Evolutionary conservation across 2,797 vertebrate genomes (phyloP), one percentile per base, ranked within the genome.

Genomic region (Tapirus indicus): DNA sequence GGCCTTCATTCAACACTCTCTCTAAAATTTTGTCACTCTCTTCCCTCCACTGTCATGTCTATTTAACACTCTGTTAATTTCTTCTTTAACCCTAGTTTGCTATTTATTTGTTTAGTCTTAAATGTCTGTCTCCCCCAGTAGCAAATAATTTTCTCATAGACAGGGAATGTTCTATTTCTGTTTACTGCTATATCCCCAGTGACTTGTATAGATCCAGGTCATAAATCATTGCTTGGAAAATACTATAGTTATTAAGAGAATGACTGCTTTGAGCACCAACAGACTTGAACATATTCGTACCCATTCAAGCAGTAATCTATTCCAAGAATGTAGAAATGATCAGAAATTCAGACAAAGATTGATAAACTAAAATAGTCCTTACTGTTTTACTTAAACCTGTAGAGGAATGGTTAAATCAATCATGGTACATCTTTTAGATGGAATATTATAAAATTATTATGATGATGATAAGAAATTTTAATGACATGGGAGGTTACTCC

Each of bases 341-440:
- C 27, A 79, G 13, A 90, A 72, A 90, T 74, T 80, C 75, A 79
- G 44, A 89, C 44, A 56, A 74, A 80, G 25, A 29, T 27, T 38
- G 10, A n/a, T 78, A 94, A 72, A 69, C 23, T 62, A 21, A 82
- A 56, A 95, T 78, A 8, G 3, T 72, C 49, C 18, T 64, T 74
- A 12, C n/a, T 84, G 16, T 80, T 87, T 95, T 68, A 47, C 60
- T 94, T 95, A 88, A 74, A n/a, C 25, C 25, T 75, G 49, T 25
- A 80, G 23, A n/a, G 58, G 58, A 47, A 58, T 44, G 49, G 14
- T 83, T 49, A 85, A 69, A 35, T 77, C 9, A 77, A 52, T 62
- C 64, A 86, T 38, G 32, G 7, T n/a, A 80, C 8, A 29, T 49
- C 18, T 1, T 56, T 80, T 88, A 87, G 29, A 35, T 71, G 52